These are phyloP conservation scores for Chloropsis cyanopogon DNA, from an alignment of 2,113 vertebrate genomes.

Conservation along the genomic window DNA sequence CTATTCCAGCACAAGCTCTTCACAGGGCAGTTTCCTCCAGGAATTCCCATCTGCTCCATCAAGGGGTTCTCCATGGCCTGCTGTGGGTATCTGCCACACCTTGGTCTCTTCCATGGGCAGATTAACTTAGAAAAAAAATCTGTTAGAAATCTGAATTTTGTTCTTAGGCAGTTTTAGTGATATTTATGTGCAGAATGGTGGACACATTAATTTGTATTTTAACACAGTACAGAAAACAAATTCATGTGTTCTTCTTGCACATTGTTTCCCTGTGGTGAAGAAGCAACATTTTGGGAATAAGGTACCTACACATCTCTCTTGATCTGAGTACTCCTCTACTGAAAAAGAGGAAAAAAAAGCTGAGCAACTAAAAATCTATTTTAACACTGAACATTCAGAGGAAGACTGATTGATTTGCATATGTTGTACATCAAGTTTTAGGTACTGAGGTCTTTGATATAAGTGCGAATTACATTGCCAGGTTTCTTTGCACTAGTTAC, in stretches of 20 bases:
- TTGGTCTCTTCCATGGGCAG: background rate
- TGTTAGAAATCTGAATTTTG: background rate
- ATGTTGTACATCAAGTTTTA: background rate
- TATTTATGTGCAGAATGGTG: background rate
- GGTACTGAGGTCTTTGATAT: background rate
- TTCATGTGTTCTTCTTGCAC: background rate
- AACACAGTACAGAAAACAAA: background rate
- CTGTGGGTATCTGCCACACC: background rate
- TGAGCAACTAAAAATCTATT: background rate
- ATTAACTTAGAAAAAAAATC: background rate
- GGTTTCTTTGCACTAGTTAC: background rate
- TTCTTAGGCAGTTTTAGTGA: background rate
- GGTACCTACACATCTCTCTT: background rate
- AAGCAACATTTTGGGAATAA: background rate
- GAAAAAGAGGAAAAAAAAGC: background rate
- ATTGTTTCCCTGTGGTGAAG: background rate
- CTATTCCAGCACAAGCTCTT: rapidly evolving
- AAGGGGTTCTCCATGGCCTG: background rate
- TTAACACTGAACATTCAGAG: background rate
- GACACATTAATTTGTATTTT: background rate
- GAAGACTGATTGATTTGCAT: background rate
- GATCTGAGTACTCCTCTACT: background rate
- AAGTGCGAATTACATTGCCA: background rate
- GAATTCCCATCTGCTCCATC: background rate
- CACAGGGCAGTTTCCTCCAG: background rate